Percentiles rank a stretch among this genome's conserved stretches.
Evolutionary conservation across 2,113 vertebrate genomes (phyloP).

Genomic region (Rhinichthys klamathensis): DNA sequence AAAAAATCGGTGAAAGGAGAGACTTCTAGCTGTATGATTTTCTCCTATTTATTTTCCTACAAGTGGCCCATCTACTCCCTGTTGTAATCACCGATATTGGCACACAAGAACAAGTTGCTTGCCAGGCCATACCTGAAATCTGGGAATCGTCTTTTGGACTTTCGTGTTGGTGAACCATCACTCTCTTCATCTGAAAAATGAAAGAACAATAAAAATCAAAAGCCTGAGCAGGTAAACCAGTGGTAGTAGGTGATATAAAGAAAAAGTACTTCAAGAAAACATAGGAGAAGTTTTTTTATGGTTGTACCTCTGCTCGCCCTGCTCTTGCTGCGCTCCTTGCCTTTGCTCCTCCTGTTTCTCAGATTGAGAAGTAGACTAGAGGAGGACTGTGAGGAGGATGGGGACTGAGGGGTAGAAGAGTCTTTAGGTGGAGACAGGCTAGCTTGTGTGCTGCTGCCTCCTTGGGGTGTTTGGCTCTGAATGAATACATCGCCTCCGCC

Average conservation of each 20-base stretch:
- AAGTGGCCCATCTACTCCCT: not conserved
- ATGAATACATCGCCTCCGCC: slow-evolving; percentile 74
- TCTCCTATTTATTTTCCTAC: not conserved
- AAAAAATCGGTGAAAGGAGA: no score
- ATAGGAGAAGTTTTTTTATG: not conserved
- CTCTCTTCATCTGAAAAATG: slow-evolving; percentile 62
- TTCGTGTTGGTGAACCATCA: slow-evolving; percentile 77
- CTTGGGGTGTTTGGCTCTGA: slow-evolving; percentile 68
- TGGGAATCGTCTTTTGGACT: slow-evolving; percentile 85
- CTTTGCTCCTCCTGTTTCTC: slow-evolving; percentile 73
- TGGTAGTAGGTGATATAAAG: not conserved
- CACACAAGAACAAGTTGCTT: not conserved
- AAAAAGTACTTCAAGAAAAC: not conserved
- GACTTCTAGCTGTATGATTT: not conserved
- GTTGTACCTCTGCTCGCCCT: slow-evolving; percentile 71
- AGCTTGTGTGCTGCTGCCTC: slow-evolving; percentile 64
- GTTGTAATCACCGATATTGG: not conserved
- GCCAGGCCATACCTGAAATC: slow-evolving; percentile 81
- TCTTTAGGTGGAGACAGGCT: slow-evolving; percentile 68
- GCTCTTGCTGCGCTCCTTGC: slow-evolving; percentile 68
- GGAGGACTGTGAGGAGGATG: slow-evolving; percentile 67
- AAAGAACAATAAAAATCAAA: not conserved
- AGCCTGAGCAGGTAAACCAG: not conserved
- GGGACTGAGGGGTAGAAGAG: slow-evolving; percentile 65
- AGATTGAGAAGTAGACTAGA: slow-evolving; percentile 71